Base-by-base conservation (phyloP, 2,888 invertebrate genomes). In the Patella depressa region DNA sequence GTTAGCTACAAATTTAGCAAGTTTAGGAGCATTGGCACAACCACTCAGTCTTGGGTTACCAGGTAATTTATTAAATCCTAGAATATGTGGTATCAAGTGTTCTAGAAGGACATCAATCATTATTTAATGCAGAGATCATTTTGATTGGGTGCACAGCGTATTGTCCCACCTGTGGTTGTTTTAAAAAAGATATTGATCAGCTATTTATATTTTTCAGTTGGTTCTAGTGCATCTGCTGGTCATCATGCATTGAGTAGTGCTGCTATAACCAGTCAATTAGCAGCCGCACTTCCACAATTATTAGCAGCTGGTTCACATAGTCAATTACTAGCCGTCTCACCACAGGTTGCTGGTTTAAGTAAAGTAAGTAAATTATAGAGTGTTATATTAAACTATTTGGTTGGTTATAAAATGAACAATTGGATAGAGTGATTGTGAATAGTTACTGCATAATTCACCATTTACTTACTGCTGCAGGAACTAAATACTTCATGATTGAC, bases 1-100 rank as follows among this genome's bases (percentile, higher is more conserved):
- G 71, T 95, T 96, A 34, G 95, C 96, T 55, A 96, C 96, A 53
- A 96, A 96, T 12, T 92, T 96, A 80, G 95, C 95, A 84, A 96
- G 95, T 79, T 80, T 89, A 54, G 88, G 88, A n/a, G 86, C 87
- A 91, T 93, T 91, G 14, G 84, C 89, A 11, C 91, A 90, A 82
- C 88, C 91, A 24, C 79, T 90, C 59, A 86, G 85, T 78, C 79
- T 83, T 19, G 83, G 81, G 73, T 69, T 76, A 19, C 70, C 73
- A 65, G 75, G 75, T 34, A 65, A 53, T 24, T 11, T 19, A 53
- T 53, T 17, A 14, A 34, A 74, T 53, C 45, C 19, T 17, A 55
- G 3, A 53, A 29, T 34, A 71, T 9, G 34, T 34, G 34, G 53
- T 14, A 19, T n/a, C 15, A 34, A n/a, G 72, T 45, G 1, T 11